Evolutionary conservation across 2,888 invertebrate species (phyloP), one percentile per base, ranked within the genome.

Genomic region (Cordilura impudica): DNA sequence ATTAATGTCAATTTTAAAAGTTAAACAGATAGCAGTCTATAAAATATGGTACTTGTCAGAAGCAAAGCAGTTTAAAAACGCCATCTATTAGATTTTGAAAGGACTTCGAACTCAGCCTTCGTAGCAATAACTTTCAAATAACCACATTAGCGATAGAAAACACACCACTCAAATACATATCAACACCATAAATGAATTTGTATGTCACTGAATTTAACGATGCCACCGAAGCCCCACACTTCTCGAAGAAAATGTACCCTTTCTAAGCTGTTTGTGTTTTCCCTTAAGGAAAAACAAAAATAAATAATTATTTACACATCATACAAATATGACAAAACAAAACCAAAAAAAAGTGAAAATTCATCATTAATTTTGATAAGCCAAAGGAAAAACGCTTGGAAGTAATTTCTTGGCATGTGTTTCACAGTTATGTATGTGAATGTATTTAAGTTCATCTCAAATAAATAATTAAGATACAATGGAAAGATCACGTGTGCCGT

Each of bases 281-380:
- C 54, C 71, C 71, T 71, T 4, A 66, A 75, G 71, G 71, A 75
- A 56, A 18, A 70, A 31, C 31, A 61, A 49, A 63, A 75, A 66
- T n/a, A n/a, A n/a, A 75, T 79, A 79, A 79, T 79, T 79, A 75
- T 79, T 74, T 79, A 67, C 75, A 67, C 71, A 79, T 79, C 78
- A 70, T 49, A 74, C 78, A 72, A 78, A 63, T 72, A 78, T 67
- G 72, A 67, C 67, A 78, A 56, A 39, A 63, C 47, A 29, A 56
- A 77, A 66, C 49, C 5, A 31, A 26, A 73, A 18, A 39, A 61
- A 47, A 43, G 35, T 60, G 12, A 54, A 66, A 78, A 71, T 51
- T 75, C 61, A 71, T 79, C 66, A 71, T 71, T 75, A 75, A 75
- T 79, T 67, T 67, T 45, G 67, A 75, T 45, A 75, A 79, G 29